These are phyloP conservation scores for Drosophila prolongata DNA, from an alignment of 2,888 invertebrate genomes.

Conservation along the genomic window DNA sequence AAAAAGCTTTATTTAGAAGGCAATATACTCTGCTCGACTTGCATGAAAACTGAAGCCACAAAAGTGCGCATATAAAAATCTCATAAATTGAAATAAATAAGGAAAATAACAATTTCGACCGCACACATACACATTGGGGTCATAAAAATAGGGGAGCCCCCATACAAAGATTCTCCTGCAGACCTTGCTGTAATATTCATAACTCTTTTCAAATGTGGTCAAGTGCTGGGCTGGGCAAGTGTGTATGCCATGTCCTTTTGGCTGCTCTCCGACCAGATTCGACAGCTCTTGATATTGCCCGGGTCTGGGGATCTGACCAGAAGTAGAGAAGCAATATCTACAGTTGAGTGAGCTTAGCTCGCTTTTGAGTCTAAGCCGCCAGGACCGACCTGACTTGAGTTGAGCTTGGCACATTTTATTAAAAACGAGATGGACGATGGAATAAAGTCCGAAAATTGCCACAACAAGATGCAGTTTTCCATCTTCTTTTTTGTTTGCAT, in stretches of 20 bases:
- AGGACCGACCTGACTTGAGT: constrained; percentile 43
- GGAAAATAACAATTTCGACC: constrained; percentile 73
- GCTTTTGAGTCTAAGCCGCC: constrained; percentile 28
- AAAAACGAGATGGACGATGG: constrained; percentile 65
- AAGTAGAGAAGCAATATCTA: constrained; percentile 36
- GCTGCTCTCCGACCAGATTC: constrained; percentile 42
- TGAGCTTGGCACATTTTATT: constrained; percentile 61
- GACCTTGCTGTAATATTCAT: constrained; percentile 73
- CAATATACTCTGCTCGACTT: constrained; percentile 41
- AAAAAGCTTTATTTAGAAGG: constrained; percentile 51
- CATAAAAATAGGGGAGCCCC: constrained; percentile 21
- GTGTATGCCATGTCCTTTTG: constrained; percentile 13
- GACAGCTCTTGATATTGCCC: constrained; percentile 49
- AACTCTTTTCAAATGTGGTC: constrained; percentile 80
- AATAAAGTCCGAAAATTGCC: constrained; percentile 41
- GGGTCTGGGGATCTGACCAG: constrained; percentile 5
- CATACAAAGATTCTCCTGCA: constrained; percentile 13
- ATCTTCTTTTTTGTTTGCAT: neutral
- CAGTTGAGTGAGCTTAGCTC: constrained; percentile 53
- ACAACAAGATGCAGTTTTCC: constrained; percentile 40
- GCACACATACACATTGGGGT: constrained; percentile 29
- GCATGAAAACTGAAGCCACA: constrained; percentile 51
- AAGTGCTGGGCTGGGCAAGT: constrained; percentile 50
- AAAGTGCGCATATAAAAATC: constrained; percentile 71
- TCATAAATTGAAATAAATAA: constrained; percentile 80